Evolutionary conservation across 1,140 invertebrate genomes (phyloP).

Genomic region (Ostrea edulis): DNA sequence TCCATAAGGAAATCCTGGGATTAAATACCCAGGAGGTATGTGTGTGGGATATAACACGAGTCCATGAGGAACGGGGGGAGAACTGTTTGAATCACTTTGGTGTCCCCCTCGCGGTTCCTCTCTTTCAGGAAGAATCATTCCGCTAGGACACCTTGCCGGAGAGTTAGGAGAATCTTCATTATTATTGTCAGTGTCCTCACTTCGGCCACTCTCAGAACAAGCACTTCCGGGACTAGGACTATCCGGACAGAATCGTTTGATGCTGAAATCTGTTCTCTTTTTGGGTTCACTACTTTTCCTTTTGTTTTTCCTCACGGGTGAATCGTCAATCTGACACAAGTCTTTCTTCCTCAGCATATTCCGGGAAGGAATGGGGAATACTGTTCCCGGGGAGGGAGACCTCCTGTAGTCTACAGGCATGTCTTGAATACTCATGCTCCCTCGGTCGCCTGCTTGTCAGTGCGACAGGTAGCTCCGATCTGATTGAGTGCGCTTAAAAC

Average conservation of each 20-base stretch:
- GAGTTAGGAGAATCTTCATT: constrained; percentile 57
- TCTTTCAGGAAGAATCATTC: constrained; percentile 35
- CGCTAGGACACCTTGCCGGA: constrained; percentile 43
- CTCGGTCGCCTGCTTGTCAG: constrained; percentile 45
- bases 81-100: constrained; percentile 48
- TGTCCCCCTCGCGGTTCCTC: constrained; percentile 41
- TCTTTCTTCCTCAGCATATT: constrained; percentile 49
- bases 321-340: constrained; percentile 55
- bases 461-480: constrained; percentile 45
- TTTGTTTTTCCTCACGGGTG: constrained; percentile 81
- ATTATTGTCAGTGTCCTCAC: constrained; percentile 66
- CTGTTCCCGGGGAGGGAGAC: constrained; percentile 52
- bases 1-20: constrained; percentile 53
- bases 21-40: constrained; percentile 55
- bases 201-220: constrained; percentile 68
- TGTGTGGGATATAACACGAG: constrained; percentile 57
- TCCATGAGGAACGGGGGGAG: constrained; percentile 55
- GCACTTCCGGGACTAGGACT: constrained; percentile 76
- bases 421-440: constrained; percentile 42
- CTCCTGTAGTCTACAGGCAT: constrained; percentile 44
- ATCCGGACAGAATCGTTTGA: constrained; percentile 74
- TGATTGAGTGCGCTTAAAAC: constrained; percentile 40
- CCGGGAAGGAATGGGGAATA: constrained; percentile 52
- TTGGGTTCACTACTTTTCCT: constrained; percentile 87
- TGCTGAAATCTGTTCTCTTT: constrained; percentile 78